Conservation (phyloP, 2,888 invertebrate genomes). For the Syrphus vitripennis region DNA sequence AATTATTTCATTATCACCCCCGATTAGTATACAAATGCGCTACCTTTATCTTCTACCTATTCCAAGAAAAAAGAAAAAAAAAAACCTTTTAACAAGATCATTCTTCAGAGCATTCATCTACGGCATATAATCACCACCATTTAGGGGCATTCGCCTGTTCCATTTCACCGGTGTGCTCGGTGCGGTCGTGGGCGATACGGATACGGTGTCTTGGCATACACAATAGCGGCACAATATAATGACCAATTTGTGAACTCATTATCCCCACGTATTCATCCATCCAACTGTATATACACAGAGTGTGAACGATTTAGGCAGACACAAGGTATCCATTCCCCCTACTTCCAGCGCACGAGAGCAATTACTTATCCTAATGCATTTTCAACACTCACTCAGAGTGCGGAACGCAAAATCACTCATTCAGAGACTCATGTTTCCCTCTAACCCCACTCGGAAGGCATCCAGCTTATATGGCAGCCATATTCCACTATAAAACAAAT, state of each 20-base stretch:
- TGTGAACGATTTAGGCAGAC: constrained; percentile 19
- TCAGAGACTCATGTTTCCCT: constrained; percentile 17
- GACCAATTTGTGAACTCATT: constrained; percentile 67
- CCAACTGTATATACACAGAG: background rate
- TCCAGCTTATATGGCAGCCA: constrained; percentile 21
- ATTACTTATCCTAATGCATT: constrained; percentile 52
- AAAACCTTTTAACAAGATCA: constrained; percentile 18
- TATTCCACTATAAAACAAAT: constrained; percentile 52
- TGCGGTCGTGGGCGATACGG: background rate
- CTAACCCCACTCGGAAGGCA: background rate
- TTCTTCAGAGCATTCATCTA: constrained; percentile 10
- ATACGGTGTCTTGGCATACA: background rate
- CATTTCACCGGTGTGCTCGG: constrained; percentile 11
- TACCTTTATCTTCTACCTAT: background rate
- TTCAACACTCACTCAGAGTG: constrained; percentile 24
- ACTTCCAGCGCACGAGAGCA: background rate
- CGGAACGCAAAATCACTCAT: constrained; percentile 23
- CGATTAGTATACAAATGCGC: constrained; percentile 38
- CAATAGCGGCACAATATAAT: constrained; percentile 26
- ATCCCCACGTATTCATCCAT: constrained; percentile 31
- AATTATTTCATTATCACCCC: constrained; percentile 39
- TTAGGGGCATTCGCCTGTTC: background rate
- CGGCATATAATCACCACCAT: constrained; percentile 41
- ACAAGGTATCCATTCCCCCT: constrained; percentile 19
- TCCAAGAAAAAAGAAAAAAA: background rate